Base-by-base conservation (phyloP, 2,113 vertebrate species). In the Gila orcuttii region DNA sequence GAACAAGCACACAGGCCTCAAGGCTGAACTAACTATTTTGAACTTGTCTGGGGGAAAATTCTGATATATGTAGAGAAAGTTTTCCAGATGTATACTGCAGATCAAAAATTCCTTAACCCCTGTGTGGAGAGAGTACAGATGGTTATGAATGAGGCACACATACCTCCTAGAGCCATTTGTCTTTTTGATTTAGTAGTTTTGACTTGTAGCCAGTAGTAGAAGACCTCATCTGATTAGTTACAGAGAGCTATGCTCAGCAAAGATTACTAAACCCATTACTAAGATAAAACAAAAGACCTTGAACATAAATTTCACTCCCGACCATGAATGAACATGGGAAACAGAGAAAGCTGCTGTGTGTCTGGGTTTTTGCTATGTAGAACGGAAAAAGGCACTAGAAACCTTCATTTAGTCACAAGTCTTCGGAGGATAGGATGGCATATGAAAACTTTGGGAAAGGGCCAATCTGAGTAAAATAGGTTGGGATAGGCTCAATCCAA, bases 61-160 rank as follows among this genome's bases (percentile, higher is more conserved):
- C 17, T 68, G 13, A 42, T 5, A n/a, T 5, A 23, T 39, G 3
- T 71, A 71, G 19, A 23, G 9, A 73, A 42, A 45, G 36, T 12
- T 74, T 45, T 1, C 0, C 0, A 36, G 19, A 45, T 45, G 21
- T 45, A 74, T 74, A n/a, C 39, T 45, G 39, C 21, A 74, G 69
- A 45, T 73, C 10, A 73, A n/a, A 45, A 45, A 74, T 74, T 74
- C 39, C 23, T 73, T n/a, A 31, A 45, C 36, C 39, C 3, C 10
- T 69, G 33, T 69, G 17, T 21, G 25, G 66, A 69, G 33, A 36
- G 33, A 74, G 21, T 45, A 39, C 23, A 74, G 23, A 74, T 45
- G 69, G 69, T 45, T 74, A 74, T 45, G 36, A 45, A n/a, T 74
- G 69, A 74, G 69, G 3, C 33, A 39, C 33, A 74, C 39, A 74